A percentile compares a stretch with the other conserved stretches of the same genome.
Evolutionary conservation across 1,140 invertebrate species (phyloP).

Genomic region (Philotrypesis tridentata): DNA sequence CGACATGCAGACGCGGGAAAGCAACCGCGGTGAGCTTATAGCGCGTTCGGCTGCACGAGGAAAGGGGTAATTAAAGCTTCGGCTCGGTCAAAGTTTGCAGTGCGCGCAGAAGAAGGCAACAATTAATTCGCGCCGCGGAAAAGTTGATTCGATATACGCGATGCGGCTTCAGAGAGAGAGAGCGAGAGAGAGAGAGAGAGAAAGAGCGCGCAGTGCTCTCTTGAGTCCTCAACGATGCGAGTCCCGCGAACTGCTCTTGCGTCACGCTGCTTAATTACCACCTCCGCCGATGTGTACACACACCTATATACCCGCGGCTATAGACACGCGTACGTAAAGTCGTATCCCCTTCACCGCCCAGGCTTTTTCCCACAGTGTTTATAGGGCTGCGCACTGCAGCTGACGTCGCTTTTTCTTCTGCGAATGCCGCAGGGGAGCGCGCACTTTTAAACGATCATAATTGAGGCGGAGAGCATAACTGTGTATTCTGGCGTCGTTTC

Average conservation of each 20-base stretch:
- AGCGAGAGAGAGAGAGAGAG: no score
- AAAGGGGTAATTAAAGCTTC: not conserved
- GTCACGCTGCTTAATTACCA: constrained; percentile 17
- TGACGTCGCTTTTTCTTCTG: not conserved
- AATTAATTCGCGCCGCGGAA: not conserved
- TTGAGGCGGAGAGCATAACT: no score
- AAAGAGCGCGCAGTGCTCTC: not conserved
- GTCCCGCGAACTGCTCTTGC: constrained; percentile 3
- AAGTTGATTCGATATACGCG: not conserved
- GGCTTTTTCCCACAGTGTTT: not conserved
- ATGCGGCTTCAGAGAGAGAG: not conserved
- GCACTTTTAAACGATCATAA: no score
- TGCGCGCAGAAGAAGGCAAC: not conserved
- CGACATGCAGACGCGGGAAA: no score
- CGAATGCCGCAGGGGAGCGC: no score
- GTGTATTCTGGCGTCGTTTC: no score
- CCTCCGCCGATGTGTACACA: not conserved
- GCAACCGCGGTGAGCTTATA: no score
- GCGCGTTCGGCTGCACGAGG: no score
- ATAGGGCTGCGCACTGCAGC: not conserved
- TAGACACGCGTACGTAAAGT: no score
- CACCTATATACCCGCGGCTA: no score
- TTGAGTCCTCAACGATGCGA: constrained; percentile 6
- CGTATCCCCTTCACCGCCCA: no score
- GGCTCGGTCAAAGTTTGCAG: not conserved